Conservation (phyloP, 2,113 vertebrate genomes). For the Pavo muticus region DNA sequence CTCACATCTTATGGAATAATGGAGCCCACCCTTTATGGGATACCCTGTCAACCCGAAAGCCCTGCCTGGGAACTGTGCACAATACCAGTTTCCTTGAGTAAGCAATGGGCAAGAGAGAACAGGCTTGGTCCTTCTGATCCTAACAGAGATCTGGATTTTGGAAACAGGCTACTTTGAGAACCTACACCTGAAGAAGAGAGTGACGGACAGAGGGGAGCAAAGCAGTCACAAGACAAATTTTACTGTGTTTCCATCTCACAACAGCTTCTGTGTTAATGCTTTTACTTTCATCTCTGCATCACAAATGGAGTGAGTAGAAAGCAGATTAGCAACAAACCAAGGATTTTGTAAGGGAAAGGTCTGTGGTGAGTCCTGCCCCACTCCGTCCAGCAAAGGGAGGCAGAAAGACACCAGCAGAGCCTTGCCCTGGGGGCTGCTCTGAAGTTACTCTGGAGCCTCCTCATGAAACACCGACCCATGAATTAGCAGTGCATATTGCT, state of each 20-base stretch:
- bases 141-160: background rate
- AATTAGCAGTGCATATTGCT: accelerated
- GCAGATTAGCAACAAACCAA: accelerated
- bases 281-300: background rate
- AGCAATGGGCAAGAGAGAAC: accelerated
- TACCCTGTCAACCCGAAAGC: background rate
- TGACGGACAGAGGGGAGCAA: background rate
- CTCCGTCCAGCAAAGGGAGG: accelerated
- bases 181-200: background rate
- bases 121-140: background rate
- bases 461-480: accelerated
- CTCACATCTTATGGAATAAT: accelerated
- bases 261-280: background rate
- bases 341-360: accelerated
- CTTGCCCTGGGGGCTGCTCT: accelerated
- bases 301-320: accelerated
- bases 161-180: background rate
- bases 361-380: background rate
- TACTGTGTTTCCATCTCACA: background rate
- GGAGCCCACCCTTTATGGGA: accelerated
- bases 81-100: accelerated
- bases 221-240: background rate
- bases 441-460: accelerated
- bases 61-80: accelerated
- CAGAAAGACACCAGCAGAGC: accelerated